Percentiles rank a stretch among this genome's conserved stretches.
Conservation (phyloP, 1,140 invertebrate genomes). For the Theocolax elegans region DNA sequence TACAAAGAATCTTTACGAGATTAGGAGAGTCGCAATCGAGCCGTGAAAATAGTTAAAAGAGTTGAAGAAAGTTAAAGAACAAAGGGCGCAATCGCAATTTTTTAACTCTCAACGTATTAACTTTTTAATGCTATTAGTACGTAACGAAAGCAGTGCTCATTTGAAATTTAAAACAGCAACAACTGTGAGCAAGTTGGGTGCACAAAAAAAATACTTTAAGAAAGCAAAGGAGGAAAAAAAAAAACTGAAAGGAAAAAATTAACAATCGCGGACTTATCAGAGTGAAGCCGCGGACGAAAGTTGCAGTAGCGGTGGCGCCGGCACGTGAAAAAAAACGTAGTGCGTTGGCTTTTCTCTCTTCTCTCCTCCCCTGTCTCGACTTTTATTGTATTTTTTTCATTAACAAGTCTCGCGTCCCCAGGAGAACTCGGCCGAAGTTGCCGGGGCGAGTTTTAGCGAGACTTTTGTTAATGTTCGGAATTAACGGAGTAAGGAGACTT, state of each 20-base stretch:
- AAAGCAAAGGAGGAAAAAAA: conserved; percentile 15
- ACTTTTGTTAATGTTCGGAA: conserved; percentile 69
- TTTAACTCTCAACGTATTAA: conserved; percentile 4
- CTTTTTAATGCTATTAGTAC: conserved; percentile 20
- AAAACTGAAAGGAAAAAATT: conserved; percentile 26
- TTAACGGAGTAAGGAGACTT: conserved; percentile 68
- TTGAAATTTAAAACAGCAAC: conserved; percentile 37
- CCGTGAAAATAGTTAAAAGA: too few relatives aligned
- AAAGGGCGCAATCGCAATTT: neutral
- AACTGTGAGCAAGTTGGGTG: neutral
- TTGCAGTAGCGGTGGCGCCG: neutral
- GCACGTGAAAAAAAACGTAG: conserved; percentile 22
- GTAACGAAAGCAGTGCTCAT: conserved; percentile 16
- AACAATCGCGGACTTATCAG: conserved; percentile 37
- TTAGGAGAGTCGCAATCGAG: too few relatives aligned
- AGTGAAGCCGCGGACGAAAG: conserved; percentile 20
- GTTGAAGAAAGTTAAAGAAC: neutral
- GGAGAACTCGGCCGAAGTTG: conserved; percentile 55
- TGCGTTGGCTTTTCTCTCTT: conserved; percentile 10
- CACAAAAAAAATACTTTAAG: conserved; percentile 23
- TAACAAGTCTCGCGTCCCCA: conserved; percentile 61
- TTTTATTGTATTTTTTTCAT: conserved; percentile 67
- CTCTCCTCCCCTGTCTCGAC: conserved; percentile 41
- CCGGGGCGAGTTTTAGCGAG: conserved; percentile 63
- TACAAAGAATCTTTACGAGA: too few relatives aligned